phyloP scores from a whole-genome alignment of 2,113 vertebrate species.

The Herpetotheres cachinnans region DNA sequence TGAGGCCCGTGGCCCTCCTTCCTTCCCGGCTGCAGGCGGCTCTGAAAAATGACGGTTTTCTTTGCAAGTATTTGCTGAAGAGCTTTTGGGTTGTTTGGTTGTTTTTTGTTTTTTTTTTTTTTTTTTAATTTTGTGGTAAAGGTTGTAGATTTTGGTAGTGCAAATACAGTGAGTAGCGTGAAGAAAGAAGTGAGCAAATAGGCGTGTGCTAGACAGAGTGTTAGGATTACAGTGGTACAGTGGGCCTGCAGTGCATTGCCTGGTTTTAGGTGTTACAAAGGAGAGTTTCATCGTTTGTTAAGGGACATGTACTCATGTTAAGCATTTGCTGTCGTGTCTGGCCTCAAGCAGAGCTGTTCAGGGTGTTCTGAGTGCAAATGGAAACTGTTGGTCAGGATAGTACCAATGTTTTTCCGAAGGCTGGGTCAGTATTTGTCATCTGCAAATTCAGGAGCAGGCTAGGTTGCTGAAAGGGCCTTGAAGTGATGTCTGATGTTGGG shows the following conservation, averaged over 20 bases:
- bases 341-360: neutral
- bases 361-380: neutral
- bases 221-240: too few species aligned
- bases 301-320: fast-evolving
- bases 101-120: neutral
- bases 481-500: too few species aligned
- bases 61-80: neutral
- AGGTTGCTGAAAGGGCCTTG: too few species aligned
- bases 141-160: neutral
- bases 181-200: neutral
- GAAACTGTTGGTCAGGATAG: neutral
- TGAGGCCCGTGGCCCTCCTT: fast-evolving
- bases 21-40: too few species aligned
- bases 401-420: fast-evolving
- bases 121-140: neutral
- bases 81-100: neutral
- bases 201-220: too few species aligned
- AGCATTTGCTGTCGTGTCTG: neutral
- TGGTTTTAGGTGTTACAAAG: fast-evolving
- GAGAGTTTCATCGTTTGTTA: fast-evolving
- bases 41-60: neutral
- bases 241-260: fast-evolving
- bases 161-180: neutral
- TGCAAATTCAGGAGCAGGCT: neutral
- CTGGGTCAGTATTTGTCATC: neutral